Evolutionary conservation across 2,888 invertebrate species (phyloP).

Genomic region (Chrysina gloriosa): DNA sequence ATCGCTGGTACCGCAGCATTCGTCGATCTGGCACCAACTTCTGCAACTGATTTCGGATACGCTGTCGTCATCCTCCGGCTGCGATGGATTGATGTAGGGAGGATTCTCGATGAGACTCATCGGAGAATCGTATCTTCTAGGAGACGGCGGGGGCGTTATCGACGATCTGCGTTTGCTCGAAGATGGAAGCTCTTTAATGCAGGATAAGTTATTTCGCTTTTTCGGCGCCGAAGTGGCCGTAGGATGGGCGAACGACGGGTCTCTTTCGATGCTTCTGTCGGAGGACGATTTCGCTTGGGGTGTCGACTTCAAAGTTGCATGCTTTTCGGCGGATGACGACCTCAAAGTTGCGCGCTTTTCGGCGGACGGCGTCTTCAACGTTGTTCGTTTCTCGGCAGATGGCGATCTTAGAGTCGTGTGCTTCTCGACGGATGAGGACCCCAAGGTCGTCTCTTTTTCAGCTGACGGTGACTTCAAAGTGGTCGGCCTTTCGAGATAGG

Average conservation of each 20-base stretch:
- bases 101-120: not conserved
- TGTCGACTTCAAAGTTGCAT: too few species aligned
- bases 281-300: not conserved
- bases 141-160: not conserved
- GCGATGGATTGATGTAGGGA: not conserved
- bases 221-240: not conserved
- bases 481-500: too few species aligned
- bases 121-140: not conserved
- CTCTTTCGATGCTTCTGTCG: not conserved
- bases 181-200: too few species aligned
- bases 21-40: slow-evolving; percentile 29
- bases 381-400: too few species aligned
- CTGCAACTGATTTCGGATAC: not conserved
- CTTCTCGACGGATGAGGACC: not conserved
- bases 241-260: not conserved
- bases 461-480: too few species aligned
- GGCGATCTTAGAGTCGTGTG: not conserved
- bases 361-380: too few species aligned
- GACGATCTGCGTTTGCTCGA: not conserved
- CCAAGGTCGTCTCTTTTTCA: too few species aligned
- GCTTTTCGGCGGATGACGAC: too few species aligned
- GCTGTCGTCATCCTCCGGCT: not conserved
- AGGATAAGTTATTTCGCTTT: too few species aligned
- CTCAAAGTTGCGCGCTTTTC: too few species aligned
- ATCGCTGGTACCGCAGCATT: slow-evolving; percentile 35